Evolutionary conservation across 1,140 invertebrate genomes (phyloP).

Genomic region (Homarus americanus): DNA sequence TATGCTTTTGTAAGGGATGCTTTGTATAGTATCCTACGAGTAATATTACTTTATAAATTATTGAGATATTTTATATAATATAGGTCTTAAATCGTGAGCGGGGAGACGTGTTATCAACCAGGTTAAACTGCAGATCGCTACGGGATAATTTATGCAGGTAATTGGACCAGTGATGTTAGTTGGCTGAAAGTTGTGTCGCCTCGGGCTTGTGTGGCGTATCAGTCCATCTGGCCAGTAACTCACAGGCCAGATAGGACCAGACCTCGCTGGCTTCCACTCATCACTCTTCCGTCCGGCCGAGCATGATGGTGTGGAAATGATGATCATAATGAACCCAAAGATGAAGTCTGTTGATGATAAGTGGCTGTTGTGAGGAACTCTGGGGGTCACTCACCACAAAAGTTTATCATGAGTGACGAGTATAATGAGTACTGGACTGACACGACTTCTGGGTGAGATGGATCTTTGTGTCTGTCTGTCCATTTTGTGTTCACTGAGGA

Average conservation of each 20-base stretch:
- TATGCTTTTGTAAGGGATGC: too few species aligned
- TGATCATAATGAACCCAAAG: background rate
- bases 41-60: background rate
- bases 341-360: background rate
- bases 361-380: background rate
- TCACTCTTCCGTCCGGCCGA: background rate
- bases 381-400: too few species aligned
- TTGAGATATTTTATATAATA: background rate
- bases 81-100: background rate
- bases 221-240: conserved; percentile 27
- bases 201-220: background rate
- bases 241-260: background rate
- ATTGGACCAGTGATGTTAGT: conserved; percentile 28
- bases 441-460: too few species aligned
- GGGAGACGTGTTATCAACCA: background rate
- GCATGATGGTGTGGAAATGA: background rate
- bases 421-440: background rate
- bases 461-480: too few species aligned
- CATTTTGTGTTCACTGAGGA: too few species aligned
- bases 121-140: conserved; percentile 7
- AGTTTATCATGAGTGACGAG: too few species aligned
- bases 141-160: conserved; percentile 39
- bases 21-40: too few species aligned
- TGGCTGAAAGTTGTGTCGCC: background rate
- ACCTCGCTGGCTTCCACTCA: background rate